Base-by-base conservation (phyloP, 1,140 invertebrate genomes). In the Musca vetustissima region DNA sequence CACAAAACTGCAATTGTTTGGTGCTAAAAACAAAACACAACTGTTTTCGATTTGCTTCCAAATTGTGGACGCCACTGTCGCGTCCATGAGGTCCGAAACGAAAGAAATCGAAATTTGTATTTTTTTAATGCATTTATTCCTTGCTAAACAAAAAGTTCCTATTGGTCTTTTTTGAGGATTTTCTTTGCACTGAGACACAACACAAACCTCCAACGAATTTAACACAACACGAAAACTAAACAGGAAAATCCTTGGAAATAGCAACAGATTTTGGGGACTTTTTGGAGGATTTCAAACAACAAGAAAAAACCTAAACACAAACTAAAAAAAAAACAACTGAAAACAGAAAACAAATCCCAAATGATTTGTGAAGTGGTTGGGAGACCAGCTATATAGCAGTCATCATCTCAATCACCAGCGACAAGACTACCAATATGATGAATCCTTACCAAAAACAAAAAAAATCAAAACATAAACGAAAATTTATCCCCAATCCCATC, bases 81-180 rank as follows among this genome's bases (percentile, higher is more conserved):
- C 8, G 28, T 8, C 28, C 28, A 43, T 13, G 7, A 43, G 36
- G 36, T 43, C 11, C 36, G 11, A 22, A 52, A 52, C 49, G 17
- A 52, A 22, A 19, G 24, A 25, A 6, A 21, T 66, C 64, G 64
- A 66, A 66, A 49, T 50, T 43, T 66, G 64, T 66, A 66, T 66
- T 66, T 66, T 50, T n/a, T n/a, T n/a, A n/a, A 66, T 66, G 64
- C 64, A 66, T 66, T 66, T 66, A 66, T 25, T 61, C 28, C 28
- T 36, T 61, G 28, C 17, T 36, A 61, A 43, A 59, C 24, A 59
- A 61, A 36, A 36, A 61, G 28, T 61, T 61, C 57, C 57, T 61
- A 36, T 61, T 61, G 28, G 28, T 61, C 19, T 19, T 36, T 61
- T 19, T 15, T 28, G 25, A 57, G 53, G 53, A 57, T 61, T 59